A percentile compares a stretch with the other conserved stretches of the same genome.
Evolutionary conservation across 2,113 vertebrate genomes (phyloP).

Genomic region (Xiphias gladius): DNA sequence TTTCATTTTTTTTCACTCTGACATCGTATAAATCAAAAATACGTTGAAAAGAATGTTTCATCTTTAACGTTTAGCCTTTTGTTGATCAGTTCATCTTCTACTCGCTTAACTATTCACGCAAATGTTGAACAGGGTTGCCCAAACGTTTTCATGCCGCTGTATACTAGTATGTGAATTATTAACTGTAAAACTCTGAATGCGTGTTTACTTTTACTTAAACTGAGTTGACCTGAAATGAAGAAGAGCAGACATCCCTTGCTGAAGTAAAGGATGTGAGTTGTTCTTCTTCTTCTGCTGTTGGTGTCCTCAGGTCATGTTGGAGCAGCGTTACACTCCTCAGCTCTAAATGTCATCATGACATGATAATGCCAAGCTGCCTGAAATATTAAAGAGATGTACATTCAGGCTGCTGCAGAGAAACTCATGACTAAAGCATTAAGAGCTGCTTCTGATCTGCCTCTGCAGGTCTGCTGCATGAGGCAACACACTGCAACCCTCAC

Average conservation of each 20-base stretch:
- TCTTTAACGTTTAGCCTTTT: too few relatives aligned
- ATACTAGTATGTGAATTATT: too few relatives aligned
- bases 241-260: not conserved
- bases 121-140: too few relatives aligned
- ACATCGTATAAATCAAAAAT: too few relatives aligned
- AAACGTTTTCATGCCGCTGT: too few relatives aligned
- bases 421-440: conserved; percentile 70
- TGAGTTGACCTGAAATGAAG: not conserved
- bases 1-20: too few relatives aligned
- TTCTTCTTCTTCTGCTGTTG: not conserved
- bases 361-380: conserved; percentile 47
- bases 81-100: too few relatives aligned
- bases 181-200: too few relatives aligned
- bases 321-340: conserved; percentile 58
- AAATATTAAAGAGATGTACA: conserved; percentile 68
- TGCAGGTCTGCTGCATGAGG: conserved; percentile 67
- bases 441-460: conserved; percentile 53
- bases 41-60: too few relatives aligned
- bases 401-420: conserved; percentile 42
- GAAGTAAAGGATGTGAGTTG: not conserved
- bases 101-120: too few relatives aligned
- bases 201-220: not conserved
- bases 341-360: conserved; percentile 69
- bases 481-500: conserved; percentile 56
- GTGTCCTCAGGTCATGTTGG: conserved; percentile 33